A percentile compares a stretch with the other conserved stretches of the same genome.
phyloP scores from a whole-genome alignment of 2,113 vertebrate species.

The Eudyptes chrysolophus region DNA sequence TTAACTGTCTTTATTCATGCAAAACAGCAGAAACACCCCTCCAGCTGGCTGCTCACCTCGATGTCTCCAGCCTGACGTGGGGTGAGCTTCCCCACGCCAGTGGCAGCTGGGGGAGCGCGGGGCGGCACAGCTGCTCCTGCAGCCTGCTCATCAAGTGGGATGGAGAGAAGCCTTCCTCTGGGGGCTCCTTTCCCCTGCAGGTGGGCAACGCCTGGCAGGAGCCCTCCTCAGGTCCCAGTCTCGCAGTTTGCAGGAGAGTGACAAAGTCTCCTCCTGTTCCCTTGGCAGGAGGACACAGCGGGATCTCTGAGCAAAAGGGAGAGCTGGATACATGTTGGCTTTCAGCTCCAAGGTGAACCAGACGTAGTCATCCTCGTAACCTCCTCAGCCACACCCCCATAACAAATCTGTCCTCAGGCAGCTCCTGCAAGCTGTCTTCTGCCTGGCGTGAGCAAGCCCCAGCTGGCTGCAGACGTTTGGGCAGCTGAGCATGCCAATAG shows the following conservation, averaged over 20 bases:
- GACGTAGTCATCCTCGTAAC: accelerated
- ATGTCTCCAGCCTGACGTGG: accelerated
- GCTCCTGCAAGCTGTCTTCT: neutral
- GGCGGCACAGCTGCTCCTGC: neutral
- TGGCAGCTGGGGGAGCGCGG: neutral
- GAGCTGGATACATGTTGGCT: neutral
- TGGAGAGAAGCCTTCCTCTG: accelerated
- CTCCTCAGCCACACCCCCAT: neutral
- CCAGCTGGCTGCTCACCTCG: neutral
- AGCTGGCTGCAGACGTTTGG: neutral
- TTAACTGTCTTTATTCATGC: neutral
- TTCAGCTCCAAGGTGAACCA: neutral
- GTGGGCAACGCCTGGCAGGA: neutral
- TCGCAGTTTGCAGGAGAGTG: neutral
- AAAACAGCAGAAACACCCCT: neutral
- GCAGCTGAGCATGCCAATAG: neutral
- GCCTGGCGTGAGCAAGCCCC: neutral
- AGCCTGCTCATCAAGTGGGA: accelerated
- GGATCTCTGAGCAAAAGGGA: neutral
- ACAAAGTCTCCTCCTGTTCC: neutral
- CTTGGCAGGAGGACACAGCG: accelerated
- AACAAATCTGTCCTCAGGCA: neutral
- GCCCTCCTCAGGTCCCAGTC: neutral
- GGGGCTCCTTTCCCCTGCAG: neutral
- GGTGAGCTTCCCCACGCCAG: neutral